phyloP scores from a whole-genome alignment of 2,888 invertebrate genomes.

The Carabus problematicus region DNA sequence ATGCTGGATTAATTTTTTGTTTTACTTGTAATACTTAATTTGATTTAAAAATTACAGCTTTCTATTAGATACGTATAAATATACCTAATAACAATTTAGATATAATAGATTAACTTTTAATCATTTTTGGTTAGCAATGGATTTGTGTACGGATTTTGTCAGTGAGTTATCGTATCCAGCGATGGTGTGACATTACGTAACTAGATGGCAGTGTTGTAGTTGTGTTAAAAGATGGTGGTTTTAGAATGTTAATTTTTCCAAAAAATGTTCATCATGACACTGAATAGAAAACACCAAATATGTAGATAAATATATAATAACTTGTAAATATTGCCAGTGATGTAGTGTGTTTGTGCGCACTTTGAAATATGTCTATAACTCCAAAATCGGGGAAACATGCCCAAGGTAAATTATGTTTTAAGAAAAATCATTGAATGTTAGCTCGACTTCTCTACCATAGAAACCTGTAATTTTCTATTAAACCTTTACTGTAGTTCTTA shows the following conservation, averaged over 20 bases:
- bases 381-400: slow-evolving; percentile 60
- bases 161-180: too few species aligned
- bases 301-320: slow-evolving; percentile 39
- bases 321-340: slow-evolving; percentile 42
- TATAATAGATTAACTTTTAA: too few species aligned
- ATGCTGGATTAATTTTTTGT: too few species aligned
- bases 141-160: too few species aligned
- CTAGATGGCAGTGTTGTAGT: slow-evolving; percentile 29
- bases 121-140: too few species aligned
- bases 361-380: slow-evolving; percentile 59
- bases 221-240: slow-evolving; percentile 35
- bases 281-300: slow-evolving; percentile 36
- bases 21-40: too few species aligned
- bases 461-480: slow-evolving; percentile 1
- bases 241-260: slow-evolving; percentile 29
- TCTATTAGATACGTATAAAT: too few species aligned
- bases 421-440: slow-evolving; percentile 25
- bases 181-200: not conserved
- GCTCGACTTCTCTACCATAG: not conserved
- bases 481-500: not conserved
- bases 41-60: too few species aligned
- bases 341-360: slow-evolving; percentile 51
- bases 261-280: slow-evolving; percentile 34
- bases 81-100: too few species aligned
- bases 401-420: slow-evolving; percentile 55